Base-by-base conservation (phyloP, 2,888 invertebrate species). In the Drosophila longiperda region DNA sequence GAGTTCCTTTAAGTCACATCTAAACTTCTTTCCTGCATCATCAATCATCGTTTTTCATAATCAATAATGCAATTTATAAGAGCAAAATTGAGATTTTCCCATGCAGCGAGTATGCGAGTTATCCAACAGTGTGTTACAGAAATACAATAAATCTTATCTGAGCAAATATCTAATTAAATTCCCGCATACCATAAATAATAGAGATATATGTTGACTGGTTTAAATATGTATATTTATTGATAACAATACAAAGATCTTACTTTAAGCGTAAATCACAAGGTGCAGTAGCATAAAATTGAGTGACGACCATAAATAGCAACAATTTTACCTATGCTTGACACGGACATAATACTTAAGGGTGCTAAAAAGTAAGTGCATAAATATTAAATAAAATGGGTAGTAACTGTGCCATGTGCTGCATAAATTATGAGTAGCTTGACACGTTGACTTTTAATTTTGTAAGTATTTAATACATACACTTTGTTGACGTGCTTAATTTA, bases 351-450 rank as follows among this genome's bases (percentile, higher is more conserved):
- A 49, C 40, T 64, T 42, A 7, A 1, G 23, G 20, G 29, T 73
- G 40, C 17, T 29, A n/a, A 32, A 15, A 33, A 20, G 11, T 50
- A 55, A 26, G 49, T 53, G 48, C 53, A 65, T 58, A 57, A 66
- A 59, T 73, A 74, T 48, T 58, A 26, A 45, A 72, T 66, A 45
- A 53, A 58, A 58, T 58, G 73, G 65, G 66, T 65, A 52, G 52
- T 53, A 54, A 32, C 40, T 15, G 40, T 58, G 75, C 50, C 64
- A 66, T 79, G 68, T 78, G 79, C 62, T 67, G 65, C 79, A 82
- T 80, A 64, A 82, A 63, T 73, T 49, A 85, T 78, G 68, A 63
- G 61, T 53, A 23, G 53, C 45, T 26, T 52, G 54, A n/a, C 23
- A 36, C 66, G 34, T 32, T 34, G 29, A 29, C 68, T 52, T 36